phyloP scores from a whole-genome alignment of 2,888 invertebrate genomes.

The Pheosia gnoma region DNA sequence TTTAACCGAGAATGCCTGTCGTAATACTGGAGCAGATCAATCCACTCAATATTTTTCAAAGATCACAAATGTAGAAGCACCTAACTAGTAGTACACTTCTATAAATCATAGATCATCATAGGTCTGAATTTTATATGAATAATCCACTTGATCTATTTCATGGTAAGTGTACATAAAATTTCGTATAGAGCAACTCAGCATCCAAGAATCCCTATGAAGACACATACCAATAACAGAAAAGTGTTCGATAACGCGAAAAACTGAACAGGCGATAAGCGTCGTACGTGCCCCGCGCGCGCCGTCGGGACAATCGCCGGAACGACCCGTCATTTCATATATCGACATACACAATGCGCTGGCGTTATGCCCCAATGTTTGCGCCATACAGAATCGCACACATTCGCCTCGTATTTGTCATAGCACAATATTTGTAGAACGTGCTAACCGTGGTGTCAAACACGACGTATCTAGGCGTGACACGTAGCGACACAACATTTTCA shows the following conservation, averaged over 20 bases:
- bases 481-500: conserved; percentile 67
- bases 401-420: conserved; percentile 75
- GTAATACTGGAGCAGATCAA: background rate
- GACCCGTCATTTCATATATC: conserved; percentile 62
- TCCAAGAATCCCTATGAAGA: conserved; percentile 37
- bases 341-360: conserved; percentile 57
- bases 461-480: conserved; percentile 79
- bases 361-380: conserved; percentile 74
- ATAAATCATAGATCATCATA: conserved; percentile 3
- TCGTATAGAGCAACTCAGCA: conserved; percentile 20
- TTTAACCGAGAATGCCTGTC: background rate
- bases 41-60: background rate
- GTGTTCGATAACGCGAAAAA: conserved; percentile 47
- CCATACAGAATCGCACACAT: conserved; percentile 54
- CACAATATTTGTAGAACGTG: conserved; percentile 83
- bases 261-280: conserved; percentile 57
- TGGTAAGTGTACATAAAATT: conserved; percentile 25
- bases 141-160: conserved; percentile 8
- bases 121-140: conserved; percentile 1
- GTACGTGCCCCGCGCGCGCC: conserved; percentile 65
- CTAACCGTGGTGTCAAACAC: conserved; percentile 73
- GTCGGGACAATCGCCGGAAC: conserved; percentile 68
- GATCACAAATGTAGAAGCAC: background rate
- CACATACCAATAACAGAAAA: conserved; percentile 51
- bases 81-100: background rate